These are phyloP conservation scores for Argyra leucocephala DNA, from an alignment of 2,888 invertebrate genomes.

Conservation along the genomic window DNA sequence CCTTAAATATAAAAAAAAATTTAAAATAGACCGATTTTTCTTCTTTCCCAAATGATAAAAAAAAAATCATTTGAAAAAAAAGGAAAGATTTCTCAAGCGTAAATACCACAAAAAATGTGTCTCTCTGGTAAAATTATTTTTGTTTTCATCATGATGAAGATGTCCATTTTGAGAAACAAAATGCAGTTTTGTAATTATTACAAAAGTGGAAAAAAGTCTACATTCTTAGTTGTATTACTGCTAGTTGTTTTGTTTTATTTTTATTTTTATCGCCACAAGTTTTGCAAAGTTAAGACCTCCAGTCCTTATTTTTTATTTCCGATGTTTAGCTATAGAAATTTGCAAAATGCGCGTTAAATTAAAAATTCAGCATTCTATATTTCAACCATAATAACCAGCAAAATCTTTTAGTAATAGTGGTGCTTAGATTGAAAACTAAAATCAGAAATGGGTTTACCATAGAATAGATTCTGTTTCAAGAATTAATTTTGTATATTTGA, in stretches of 20 bases:
- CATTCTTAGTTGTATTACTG: too few relatives aligned
- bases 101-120: not conserved
- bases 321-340: not conserved
- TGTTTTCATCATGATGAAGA: conserved; percentile 3
- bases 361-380: not conserved
- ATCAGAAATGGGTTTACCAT: too few relatives aligned
- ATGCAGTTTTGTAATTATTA: not conserved
- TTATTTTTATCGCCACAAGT: too few relatives aligned
- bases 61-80: not conserved
- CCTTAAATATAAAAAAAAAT: too few relatives aligned
- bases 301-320: too few relatives aligned
- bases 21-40: too few relatives aligned
- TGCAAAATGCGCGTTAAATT: not conserved
- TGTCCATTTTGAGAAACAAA: not conserved
- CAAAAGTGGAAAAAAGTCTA: not conserved
- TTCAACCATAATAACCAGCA: not conserved
- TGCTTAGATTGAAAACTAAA: not conserved
- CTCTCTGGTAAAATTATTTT: not conserved
- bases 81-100: not conserved
- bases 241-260: too few relatives aligned
- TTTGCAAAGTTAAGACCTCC: too few relatives aligned
- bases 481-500: too few relatives aligned
- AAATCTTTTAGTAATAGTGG: not conserved
- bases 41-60: too few relatives aligned
- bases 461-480: too few relatives aligned